Percentiles rank a stretch among this genome's conserved stretches.
These are phyloP conservation scores for Drosophila trapezifrons DNA, from an alignment of 1,140 invertebrate genomes.

Conservation along the genomic window DNA sequence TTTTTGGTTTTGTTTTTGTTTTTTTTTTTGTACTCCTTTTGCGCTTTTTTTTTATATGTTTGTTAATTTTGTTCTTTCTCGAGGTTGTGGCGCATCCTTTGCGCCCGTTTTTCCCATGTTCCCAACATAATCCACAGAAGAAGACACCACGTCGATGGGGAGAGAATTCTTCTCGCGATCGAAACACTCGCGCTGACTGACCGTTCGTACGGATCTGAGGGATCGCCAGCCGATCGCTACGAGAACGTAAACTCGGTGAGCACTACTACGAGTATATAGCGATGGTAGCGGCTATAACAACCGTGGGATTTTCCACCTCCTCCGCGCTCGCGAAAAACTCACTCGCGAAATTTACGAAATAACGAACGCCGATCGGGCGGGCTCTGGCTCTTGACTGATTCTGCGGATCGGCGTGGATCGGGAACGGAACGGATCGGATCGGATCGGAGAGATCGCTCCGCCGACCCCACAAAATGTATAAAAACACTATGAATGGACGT, in stretches of 20 bases:
- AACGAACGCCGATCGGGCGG: slow-evolving; percentile 36
- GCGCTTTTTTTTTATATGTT: slow-evolving; percentile 28
- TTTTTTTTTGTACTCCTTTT: slow-evolving; percentile 5
- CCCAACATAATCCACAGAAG: slow-evolving; percentile 15
- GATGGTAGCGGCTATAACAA: slow-evolving; percentile 26
- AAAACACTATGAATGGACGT: slow-evolving; percentile 66
- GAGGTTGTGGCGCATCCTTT: slow-evolving; percentile 64
- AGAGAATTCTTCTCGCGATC: slow-evolving; percentile 33
- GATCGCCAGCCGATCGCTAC: slow-evolving; percentile 38
- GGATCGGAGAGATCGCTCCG: slow-evolving; percentile 32
- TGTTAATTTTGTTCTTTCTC: slow-evolving; percentile 36
- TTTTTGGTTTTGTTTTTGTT: slow-evolving; percentile 1
- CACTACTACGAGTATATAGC: slow-evolving; percentile 6
- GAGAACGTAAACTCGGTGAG: slow-evolving; percentile 44
- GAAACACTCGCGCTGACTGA: slow-evolving; percentile 35
- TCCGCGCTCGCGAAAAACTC: slow-evolving; percentile 59
- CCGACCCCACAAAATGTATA: slow-evolving; percentile 33
- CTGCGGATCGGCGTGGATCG: slow-evolving; percentile 17
- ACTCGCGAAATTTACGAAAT: slow-evolving; percentile 48
- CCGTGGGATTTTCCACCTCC: slow-evolving; percentile 63
- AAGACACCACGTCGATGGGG: not conserved
- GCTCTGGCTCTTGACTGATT: slow-evolving; percentile 37
- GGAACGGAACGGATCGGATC: slow-evolving; percentile 25
- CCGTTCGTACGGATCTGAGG: slow-evolving; percentile 68
- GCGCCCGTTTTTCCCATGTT: slow-evolving; percentile 71